These are phyloP conservation scores for Psix sp. DNA, from an alignment of 1,140 invertebrate genomes.

Conservation along the genomic window DNA sequence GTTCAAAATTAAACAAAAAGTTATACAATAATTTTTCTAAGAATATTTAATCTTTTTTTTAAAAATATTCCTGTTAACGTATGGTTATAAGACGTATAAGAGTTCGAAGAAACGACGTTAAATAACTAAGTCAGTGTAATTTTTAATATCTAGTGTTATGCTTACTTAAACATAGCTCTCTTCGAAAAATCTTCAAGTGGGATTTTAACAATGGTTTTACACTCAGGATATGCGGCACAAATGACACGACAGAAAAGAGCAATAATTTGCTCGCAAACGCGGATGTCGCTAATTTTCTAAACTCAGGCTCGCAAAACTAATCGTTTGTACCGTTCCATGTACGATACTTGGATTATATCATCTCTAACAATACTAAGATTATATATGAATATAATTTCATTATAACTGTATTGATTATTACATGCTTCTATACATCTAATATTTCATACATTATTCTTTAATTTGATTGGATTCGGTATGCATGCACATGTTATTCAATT, in stretches of 20 bases:
- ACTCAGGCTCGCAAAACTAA: constrained; percentile 66
- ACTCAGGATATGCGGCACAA: constrained; percentile 70
- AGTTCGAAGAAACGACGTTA: too few species aligned
- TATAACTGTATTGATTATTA: constrained; percentile 4
- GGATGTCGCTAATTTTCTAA: constrained; percentile 75
- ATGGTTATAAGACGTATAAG: too few species aligned
- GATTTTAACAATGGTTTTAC: constrained; percentile 71
- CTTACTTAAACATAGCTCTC: constrained; percentile 47
- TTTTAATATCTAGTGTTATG: constrained; percentile 23
- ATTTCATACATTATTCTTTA: too few species aligned
- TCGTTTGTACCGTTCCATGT: constrained; percentile 64
- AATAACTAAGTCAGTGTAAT: too few species aligned
- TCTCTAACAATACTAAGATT: constrained; percentile 18
- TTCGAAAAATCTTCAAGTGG: constrained; percentile 66
- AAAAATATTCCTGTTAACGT: too few species aligned
- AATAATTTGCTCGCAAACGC: constrained; percentile 69
- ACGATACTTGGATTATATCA: constrained; percentile 54
- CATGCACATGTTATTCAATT: too few species aligned
- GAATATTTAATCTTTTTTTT: too few species aligned
- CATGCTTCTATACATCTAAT: too few species aligned
- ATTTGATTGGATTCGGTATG: too few species aligned
- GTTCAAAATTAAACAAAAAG: too few species aligned
- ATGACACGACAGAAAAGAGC: constrained; percentile 61
- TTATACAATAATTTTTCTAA: too few species aligned
- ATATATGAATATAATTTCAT: constrained; percentile 16